Evolutionary conservation across 2,888 invertebrate genomes (phyloP).

Genomic region (Phrixothrix hirtus): DNA sequence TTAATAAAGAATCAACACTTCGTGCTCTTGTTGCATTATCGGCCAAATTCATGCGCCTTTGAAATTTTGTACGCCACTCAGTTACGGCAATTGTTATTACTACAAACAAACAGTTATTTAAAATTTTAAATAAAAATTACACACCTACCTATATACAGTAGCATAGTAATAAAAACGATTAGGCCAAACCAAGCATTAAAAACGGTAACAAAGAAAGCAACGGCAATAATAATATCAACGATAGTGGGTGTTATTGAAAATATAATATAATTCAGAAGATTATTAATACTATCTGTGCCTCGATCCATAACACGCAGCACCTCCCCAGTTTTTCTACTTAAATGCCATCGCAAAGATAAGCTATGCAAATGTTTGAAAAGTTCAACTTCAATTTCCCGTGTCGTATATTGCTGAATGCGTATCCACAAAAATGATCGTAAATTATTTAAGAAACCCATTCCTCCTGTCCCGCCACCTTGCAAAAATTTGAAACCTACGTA

Average conservation of each 20-base stretch:
- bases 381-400: slow-evolving; percentile 86
- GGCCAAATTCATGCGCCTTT: slow-evolving; percentile 89
- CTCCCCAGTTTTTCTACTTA: slow-evolving; percentile 94
- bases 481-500: slow-evolving; percentile 90
- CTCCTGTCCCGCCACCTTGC: slow-evolving; percentile 92
- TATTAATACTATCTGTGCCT: slow-evolving; percentile 95
- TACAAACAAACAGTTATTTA: slow-evolving; percentile 54
- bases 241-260: slow-evolving; percentile 94
- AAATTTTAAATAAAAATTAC: too few relatives aligned
- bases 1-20: slow-evolving; percentile 93
- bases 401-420: slow-evolving; percentile 92
- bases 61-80: slow-evolving; percentile 96
- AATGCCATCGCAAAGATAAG: slow-evolving; percentile 92
- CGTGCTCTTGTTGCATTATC: slow-evolving; percentile 91
- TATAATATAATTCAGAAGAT: slow-evolving; percentile 85
- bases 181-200: slow-evolving; percentile 96
- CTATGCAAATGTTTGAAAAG: slow-evolving; percentile 87
- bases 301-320: slow-evolving; percentile 95
- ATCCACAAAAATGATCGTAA: slow-evolving; percentile 93
- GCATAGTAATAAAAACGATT: slow-evolving; percentile 93
- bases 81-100: slow-evolving; percentile 87
- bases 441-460: slow-evolving; percentile 92
- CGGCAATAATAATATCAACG: slow-evolving; percentile 88
- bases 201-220: slow-evolving; percentile 81
- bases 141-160: slow-evolving; percentile 87